Conservation (phyloP, 2,888 invertebrate genomes). For the Acrobasis consociella region DNA sequence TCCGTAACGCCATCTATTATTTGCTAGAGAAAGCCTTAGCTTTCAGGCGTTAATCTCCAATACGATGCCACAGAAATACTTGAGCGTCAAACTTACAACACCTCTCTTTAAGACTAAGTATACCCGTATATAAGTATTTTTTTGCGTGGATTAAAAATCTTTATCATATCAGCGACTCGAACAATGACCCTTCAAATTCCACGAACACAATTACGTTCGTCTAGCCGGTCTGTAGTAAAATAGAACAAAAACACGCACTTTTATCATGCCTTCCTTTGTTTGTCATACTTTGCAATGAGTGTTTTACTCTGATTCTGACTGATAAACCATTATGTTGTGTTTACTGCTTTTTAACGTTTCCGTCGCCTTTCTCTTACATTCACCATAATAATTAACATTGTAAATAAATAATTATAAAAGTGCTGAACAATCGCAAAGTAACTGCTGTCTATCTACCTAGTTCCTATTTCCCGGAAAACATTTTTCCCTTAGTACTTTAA, state of each 20-base stretch:
- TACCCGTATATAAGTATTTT: no score
- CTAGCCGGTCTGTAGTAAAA: conserved; percentile 3
- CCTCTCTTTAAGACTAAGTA: no score
- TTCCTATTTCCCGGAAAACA: neutral
- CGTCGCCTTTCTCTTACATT: conserved; percentile 13
- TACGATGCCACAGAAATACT: no score
- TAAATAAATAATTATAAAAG: neutral
- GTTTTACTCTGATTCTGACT: conserved; percentile 1
- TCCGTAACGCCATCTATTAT: no score
- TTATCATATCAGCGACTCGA: neutral
- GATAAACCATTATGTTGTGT: conserved; percentile 26
- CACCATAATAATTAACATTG: neutral
- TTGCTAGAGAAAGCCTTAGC: no score
- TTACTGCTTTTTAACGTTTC: conserved; percentile 16
- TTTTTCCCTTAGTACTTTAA: no score
- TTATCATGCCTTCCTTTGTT: conserved; percentile 14
- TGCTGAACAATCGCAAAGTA: neutral
- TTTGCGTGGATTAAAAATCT: no score
- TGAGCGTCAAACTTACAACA: no score
- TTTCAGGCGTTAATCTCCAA: no score
- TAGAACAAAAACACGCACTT: conserved; percentile 11
- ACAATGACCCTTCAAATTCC: conserved; percentile 15
- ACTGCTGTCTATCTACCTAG: neutral
- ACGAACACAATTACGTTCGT: neutral
- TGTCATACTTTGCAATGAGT: conserved; percentile 1